Percentiles rank a stretch among this genome's conserved stretches.
These are phyloP conservation scores for Nanorana parkeri DNA, from an alignment of 2,113 vertebrate genomes.

Conservation along the genomic window DNA sequence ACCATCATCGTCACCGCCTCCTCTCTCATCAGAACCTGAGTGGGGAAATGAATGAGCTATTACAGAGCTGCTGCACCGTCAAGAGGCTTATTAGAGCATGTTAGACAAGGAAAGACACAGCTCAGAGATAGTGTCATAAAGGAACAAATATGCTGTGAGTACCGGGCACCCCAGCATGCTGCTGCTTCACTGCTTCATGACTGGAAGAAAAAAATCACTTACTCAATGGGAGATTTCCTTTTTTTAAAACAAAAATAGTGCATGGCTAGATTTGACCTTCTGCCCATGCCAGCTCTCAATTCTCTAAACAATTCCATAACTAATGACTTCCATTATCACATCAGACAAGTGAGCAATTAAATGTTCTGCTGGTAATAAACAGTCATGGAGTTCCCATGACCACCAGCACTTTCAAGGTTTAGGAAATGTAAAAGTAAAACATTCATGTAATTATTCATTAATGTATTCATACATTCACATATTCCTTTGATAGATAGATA, in stretches of 20 bases:
- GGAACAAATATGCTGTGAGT: slow-evolving; percentile 9
- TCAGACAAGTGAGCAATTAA: slow-evolving; percentile 31
- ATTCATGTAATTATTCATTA: no score
- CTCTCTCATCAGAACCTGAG: slow-evolving; percentile 6
- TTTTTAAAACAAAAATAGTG: not conserved
- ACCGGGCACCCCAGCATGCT: slow-evolving; percentile 18
- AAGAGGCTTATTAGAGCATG: slow-evolving; percentile 30
- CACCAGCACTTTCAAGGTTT: no score
- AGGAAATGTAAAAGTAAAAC: no score
- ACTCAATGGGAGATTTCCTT: not conserved
- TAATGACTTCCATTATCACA: slow-evolving; percentile 36
- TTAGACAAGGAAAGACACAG: slow-evolving; percentile 13
- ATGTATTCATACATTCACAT: no score
- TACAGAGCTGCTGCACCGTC: slow-evolving; percentile 14
- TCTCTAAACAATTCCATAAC: slow-evolving; percentile 12
- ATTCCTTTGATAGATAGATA: no score
- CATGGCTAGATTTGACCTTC: slow-evolving; percentile 15
- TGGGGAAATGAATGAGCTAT: slow-evolving; percentile 22
- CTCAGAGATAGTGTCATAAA: slow-evolving; percentile 9
- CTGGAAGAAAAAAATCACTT: slow-evolving; percentile 27
- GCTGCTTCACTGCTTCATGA: not conserved
- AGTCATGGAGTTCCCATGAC: not conserved
- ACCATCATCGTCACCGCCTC: not conserved
- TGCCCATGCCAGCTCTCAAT: not conserved
- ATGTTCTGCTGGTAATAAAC: not conserved